Evolutionary conservation across 92 coral and sea anemone species (phyloP).

Genomic region (Porites rus): DNA sequence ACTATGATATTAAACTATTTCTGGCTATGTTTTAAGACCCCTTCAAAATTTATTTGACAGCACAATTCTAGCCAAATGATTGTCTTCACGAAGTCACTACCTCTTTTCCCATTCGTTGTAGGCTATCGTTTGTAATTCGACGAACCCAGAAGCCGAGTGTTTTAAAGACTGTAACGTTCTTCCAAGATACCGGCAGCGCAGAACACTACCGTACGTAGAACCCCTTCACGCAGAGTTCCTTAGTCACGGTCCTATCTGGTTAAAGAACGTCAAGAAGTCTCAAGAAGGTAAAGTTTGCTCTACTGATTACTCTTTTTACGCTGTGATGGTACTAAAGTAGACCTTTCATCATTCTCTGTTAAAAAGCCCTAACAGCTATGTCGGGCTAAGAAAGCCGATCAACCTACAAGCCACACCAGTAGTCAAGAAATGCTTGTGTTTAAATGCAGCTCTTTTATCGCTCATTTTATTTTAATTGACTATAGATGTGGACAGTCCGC

Average conservation of each 20-base stretch:
- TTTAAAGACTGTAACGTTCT: constrained; percentile 66
- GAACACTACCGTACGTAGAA: constrained; percentile 48
- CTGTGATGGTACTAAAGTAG: not conserved
- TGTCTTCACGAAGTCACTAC: not conserved
- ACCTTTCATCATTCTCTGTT: no score
- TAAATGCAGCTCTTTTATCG: no score
- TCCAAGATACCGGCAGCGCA: constrained; percentile 61
- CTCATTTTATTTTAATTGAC: no score
- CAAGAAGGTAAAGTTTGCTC: constrained; percentile 17
- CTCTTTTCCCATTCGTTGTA: not conserved
- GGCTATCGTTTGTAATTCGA: constrained; percentile 79
- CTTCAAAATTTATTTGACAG: not conserved
- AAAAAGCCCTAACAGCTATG: no score
- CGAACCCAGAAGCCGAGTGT: constrained; percentile 81
- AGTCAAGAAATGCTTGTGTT: no score
- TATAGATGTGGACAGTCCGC: no score
- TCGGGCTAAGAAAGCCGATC: no score
- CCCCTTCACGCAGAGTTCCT: constrained; percentile 73
- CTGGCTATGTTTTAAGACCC: not conserved
- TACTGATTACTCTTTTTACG: not conserved
- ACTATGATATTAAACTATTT: no score
- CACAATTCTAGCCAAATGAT: not conserved
- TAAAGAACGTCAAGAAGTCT: not conserved
- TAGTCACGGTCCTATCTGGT: constrained; percentile 80
- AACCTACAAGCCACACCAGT: no score